A percentile compares a stretch with the other conserved stretches of the same genome.
phyloP scores from a whole-genome alignment of 2,797 vertebrate species.

The Darevskia mixta region DNA sequence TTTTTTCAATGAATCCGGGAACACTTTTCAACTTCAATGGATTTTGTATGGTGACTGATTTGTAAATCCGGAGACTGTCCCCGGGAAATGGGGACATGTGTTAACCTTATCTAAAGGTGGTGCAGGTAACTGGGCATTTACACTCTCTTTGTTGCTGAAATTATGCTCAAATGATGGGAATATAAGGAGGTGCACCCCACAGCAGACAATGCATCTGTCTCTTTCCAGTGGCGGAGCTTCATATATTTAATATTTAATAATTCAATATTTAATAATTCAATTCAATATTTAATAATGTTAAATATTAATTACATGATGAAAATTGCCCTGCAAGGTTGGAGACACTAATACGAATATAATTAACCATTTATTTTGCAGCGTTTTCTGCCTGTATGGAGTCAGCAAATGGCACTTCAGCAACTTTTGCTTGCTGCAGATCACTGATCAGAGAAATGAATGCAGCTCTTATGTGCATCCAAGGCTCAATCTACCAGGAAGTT shows the following conservation, averaged over 20 bases:
- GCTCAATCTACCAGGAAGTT: neutral
- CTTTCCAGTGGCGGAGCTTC: neutral
- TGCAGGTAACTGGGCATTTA: constrained; percentile 14
- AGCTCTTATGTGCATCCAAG: neutral
- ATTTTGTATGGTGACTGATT: too few species aligned
- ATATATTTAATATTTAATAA: too few species aligned
- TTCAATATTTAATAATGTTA: too few species aligned
- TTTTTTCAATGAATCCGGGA: too few species aligned
- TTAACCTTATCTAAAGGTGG: constrained; percentile 22
- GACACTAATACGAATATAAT: constrained; percentile 48
- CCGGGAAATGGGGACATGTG: too few species aligned
- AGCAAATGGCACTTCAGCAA: constrained; percentile 54
- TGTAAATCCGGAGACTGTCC: too few species aligned
- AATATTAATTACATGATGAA: constrained; percentile 65
- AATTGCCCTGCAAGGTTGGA: constrained; percentile 47
- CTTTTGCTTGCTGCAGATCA: constrained; percentile 41
- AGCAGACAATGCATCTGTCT: neutral
- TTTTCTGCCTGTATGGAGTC: constrained; percentile 48
- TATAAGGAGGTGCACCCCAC: neutral
- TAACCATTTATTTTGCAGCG: constrained; percentile 52
- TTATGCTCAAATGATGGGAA: neutral
- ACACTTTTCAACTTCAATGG: too few species aligned
- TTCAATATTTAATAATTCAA: too few species aligned
- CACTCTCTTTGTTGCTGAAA: accelerated
- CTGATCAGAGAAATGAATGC: constrained; percentile 33